Evolutionary conservation across 2,113 vertebrate genomes (phyloP).

Genomic region (Callorhinus ursinus): DNA sequence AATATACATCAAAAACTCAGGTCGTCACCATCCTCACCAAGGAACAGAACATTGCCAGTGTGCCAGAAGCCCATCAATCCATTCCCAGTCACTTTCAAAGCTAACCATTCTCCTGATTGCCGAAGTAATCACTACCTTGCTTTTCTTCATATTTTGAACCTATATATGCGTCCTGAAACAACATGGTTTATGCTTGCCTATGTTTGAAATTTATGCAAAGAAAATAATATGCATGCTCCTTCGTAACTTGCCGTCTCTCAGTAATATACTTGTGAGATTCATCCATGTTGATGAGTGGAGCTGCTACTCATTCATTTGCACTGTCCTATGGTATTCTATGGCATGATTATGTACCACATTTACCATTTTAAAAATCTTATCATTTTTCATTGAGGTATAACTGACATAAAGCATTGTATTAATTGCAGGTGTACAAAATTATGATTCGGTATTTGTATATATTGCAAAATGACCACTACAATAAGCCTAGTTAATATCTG

Average conservation of each 20-base stretch:
- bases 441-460: background rate
- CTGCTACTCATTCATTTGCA: background rate
- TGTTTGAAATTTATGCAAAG: background rate
- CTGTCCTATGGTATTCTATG: background rate
- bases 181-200: background rate
- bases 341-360: background rate
- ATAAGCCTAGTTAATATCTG: background rate
- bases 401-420: background rate
- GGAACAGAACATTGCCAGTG: background rate
- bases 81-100: background rate
- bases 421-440: background rate
- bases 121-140: background rate
- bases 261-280: background rate
- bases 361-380: background rate
- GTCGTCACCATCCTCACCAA: background rate
- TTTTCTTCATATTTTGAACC: background rate
- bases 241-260: background rate
- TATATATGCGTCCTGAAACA: background rate
- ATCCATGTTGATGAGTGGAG: background rate
- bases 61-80: background rate
- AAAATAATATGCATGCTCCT: background rate
- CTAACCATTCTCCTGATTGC: background rate
- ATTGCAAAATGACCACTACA: background rate
- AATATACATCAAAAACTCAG: background rate
- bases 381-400: background rate